These are phyloP conservation scores for Leptinotarsa rubiginosa DNA, from an alignment of 2,888 invertebrate species.

Conservation along the genomic window DNA sequence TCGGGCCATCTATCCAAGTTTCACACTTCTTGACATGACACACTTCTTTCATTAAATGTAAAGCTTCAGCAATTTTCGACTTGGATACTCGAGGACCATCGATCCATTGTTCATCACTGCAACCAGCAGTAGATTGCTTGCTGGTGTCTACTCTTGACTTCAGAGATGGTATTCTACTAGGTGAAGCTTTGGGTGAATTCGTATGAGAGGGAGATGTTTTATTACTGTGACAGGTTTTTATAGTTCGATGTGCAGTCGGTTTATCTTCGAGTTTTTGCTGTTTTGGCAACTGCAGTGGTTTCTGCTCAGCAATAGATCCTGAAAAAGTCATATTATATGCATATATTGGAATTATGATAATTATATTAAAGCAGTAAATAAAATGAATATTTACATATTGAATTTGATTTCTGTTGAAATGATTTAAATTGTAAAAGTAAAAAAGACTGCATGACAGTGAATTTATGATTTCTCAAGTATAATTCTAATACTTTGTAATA, in stretches of 20 bases:
- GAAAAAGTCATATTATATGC: background rate
- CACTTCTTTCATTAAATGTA: constrained; percentile 83
- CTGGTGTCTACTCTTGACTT: constrained; percentile 68
- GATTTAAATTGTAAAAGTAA: too few species aligned
- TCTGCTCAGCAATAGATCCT: constrained; percentile 74
- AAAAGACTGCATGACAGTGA: too few species aligned
- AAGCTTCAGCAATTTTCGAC: constrained; percentile 78
- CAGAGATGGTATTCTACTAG: constrained; percentile 67
- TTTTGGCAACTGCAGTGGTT: constrained; percentile 49
- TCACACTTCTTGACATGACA: constrained; percentile 84
- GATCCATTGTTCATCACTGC: constrained; percentile 94
- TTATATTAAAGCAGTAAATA: too few species aligned
- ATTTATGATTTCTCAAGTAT: too few species aligned
- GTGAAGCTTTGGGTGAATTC: constrained; percentile 70
- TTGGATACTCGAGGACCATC: constrained; percentile 93
- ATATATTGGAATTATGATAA: too few species aligned
- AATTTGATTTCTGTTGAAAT: too few species aligned
- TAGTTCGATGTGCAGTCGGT: constrained; percentile 68
- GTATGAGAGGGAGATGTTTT: constrained; percentile 69
- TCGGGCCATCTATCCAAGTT: constrained; percentile 96
- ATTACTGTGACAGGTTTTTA: constrained; percentile 67
- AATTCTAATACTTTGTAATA: too few species aligned
- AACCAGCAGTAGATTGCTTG: constrained; percentile 67
- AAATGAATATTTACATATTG: too few species aligned
- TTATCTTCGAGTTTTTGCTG: constrained; percentile 56